These are phyloP conservation scores for Amniataba percoides DNA, from an alignment of 2,797 vertebrate species.

Conservation along the genomic window DNA sequence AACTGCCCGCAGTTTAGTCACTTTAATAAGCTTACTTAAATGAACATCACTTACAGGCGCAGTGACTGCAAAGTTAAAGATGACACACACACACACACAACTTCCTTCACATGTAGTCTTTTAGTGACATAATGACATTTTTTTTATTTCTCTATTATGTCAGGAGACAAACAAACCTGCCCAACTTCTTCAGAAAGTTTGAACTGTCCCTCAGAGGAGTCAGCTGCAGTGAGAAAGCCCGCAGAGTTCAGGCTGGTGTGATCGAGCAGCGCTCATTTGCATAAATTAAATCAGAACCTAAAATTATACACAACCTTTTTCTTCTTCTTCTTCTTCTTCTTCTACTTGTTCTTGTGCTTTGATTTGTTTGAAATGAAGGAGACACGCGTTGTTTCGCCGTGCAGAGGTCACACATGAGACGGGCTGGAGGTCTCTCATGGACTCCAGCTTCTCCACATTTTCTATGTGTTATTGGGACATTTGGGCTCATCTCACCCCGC, in stretches of 20 bases:
- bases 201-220: too few relatives aligned
- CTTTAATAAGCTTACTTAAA: conserved; percentile 65
- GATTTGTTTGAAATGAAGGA: neutral
- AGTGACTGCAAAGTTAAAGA: conserved; percentile 36
- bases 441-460: conserved; percentile 8
- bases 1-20: conserved; percentile 62
- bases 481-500: neutral
- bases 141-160: neutral
- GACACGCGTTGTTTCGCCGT: neutral
- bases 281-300: conserved; percentile 27
- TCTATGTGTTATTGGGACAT: too few relatives aligned
- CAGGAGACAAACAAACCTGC: conserved; percentile 3
- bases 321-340: neutral
- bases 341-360: neutral
- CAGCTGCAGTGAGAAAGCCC: conserved; percentile 28
- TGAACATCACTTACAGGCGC: conserved; percentile 55
- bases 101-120: neutral
- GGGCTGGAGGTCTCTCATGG: neutral
- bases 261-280: conserved; percentile 28
- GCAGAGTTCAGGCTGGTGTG: conserved; percentile 26
- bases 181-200: too few relatives aligned
- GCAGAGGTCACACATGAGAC: neutral
- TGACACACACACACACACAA: too few relatives aligned
- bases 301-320: neutral
- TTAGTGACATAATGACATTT: neutral